Conservation (phyloP, 2,888 invertebrate species). For the Athetis lepigone region DNA sequence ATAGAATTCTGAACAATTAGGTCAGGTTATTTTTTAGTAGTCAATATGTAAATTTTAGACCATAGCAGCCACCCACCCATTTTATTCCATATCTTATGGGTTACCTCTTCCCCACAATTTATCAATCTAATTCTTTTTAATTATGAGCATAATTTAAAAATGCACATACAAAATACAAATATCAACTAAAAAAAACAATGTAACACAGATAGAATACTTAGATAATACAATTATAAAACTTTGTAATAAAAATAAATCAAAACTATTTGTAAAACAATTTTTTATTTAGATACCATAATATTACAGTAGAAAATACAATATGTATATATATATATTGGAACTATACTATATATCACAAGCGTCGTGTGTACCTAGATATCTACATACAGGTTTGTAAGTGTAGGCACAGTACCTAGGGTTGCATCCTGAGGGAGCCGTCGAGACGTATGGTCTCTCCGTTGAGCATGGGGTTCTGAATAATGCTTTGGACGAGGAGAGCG, state of each 20-base stretch:
- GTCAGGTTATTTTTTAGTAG: no score
- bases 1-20: no score
- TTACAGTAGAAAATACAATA: constrained; percentile 28
- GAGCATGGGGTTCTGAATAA: constrained; percentile 90
- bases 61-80: no score
- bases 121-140: no score
- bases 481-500: constrained; percentile 88
- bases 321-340: constrained; percentile 11
- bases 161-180: background rate
- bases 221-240: background rate
- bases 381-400: constrained; percentile 20
- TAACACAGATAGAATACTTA: background rate
- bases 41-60: no score
- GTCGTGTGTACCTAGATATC: background rate
- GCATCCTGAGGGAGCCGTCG: constrained; percentile 91
- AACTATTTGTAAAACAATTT: constrained; percentile 8
- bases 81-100: no score
- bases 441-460: constrained; percentile 91
- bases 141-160: no score
- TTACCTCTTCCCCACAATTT: no score
- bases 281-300: constrained; percentile 26
- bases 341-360: constrained; percentile 4
- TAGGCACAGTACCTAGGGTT: constrained; percentile 75
- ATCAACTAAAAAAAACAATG: background rate
- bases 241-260: constrained; percentile 4